A percentile compares a stretch with the other conserved stretches of the same genome.
These are phyloP conservation scores for Brachynemurus nebulosus DNA, from an alignment of 2,888 invertebrate species.

Conservation along the genomic window DNA sequence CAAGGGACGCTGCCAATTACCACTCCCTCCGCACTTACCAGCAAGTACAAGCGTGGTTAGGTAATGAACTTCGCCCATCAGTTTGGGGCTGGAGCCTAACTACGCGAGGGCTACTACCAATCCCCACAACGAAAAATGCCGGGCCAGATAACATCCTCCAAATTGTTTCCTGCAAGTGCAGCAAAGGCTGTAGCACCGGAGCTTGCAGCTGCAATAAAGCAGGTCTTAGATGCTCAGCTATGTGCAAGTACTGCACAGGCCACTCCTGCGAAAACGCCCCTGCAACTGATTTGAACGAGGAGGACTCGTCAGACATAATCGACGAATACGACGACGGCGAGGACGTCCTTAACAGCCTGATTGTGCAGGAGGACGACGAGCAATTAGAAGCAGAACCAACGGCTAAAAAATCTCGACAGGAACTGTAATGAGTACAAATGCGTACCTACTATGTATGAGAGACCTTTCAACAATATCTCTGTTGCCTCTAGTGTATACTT, in stretches of 20 bases:
- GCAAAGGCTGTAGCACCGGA: conserved; percentile 4
- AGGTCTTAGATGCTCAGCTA: conserved; percentile 6
- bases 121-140: neutral
- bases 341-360: too few relatives aligned
- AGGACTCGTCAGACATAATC: too few relatives aligned
- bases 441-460: too few relatives aligned
- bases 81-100: conserved; percentile 8
- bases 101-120: conserved; percentile 7
- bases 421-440: too few relatives aligned
- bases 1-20: conserved; percentile 10
- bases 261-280: conserved; percentile 10
- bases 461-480: too few relatives aligned
- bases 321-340: too few relatives aligned
- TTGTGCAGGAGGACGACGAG: too few relatives aligned
- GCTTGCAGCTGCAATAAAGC: conserved; percentile 4
- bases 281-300: too few relatives aligned
- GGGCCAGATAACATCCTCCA: conserved; percentile 3
- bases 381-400: too few relatives aligned
- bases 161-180: conserved; percentile 6
- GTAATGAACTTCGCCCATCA: conserved; percentile 9
- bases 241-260: conserved; percentile 8
- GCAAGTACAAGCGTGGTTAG: conserved; percentile 12
- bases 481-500: too few relatives aligned
- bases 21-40: too few relatives aligned
- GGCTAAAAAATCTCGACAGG: too few relatives aligned